Evolutionary conservation across 2,797 vertebrate species (phyloP).

Genomic region (Trichosurus vulpecula): DNA sequence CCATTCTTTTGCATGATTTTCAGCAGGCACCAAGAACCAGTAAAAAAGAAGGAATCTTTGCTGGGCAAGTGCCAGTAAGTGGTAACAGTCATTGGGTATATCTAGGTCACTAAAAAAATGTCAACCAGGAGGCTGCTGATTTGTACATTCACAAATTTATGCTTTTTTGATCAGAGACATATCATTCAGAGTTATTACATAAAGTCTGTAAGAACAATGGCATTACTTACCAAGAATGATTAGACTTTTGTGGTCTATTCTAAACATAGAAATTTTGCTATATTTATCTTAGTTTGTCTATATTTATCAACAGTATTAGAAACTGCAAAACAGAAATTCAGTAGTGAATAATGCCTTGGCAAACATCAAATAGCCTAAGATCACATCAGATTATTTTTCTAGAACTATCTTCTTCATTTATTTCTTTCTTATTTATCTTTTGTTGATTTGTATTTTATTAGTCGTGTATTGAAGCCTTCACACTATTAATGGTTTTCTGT

Average conservation of each 20-base stretch:
- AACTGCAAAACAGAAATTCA: background rate
- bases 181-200: background rate
- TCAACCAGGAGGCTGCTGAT: background rate
- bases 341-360: background rate
- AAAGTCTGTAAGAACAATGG: background rate
- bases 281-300: background rate
- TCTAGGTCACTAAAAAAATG: background rate
- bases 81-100: background rate
- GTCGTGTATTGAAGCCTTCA: background rate
- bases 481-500: background rate
- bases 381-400: background rate
- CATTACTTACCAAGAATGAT: background rate
- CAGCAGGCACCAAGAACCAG: background rate
- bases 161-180: background rate
- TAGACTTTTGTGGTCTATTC: background rate
- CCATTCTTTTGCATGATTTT: background rate
- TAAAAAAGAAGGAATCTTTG: background rate
- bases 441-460: background rate
- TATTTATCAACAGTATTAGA: background rate
- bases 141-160: background rate
- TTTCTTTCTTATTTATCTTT: background rate
- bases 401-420: background rate
- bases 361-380: background rate
- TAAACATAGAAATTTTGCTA: background rate
- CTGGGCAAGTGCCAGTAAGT: background rate